Conservation (phyloP, 2,113 vertebrate species). For the Symphodus melops region DNA sequence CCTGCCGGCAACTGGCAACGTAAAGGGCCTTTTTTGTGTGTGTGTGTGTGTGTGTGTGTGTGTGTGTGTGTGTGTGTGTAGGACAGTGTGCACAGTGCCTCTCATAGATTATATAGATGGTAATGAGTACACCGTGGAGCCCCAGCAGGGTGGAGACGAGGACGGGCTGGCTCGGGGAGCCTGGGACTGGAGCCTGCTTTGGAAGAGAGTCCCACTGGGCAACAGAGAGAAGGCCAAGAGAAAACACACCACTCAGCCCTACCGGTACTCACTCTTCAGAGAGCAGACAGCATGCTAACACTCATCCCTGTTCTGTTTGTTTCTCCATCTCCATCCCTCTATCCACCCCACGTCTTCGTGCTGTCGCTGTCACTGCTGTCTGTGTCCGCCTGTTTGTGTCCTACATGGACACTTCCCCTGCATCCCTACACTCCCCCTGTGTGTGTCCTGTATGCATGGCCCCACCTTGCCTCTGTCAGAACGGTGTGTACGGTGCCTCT, state of each 20-base stretch:
- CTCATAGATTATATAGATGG: slow-evolving; percentile 99
- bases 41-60: slow-evolving; percentile 38
- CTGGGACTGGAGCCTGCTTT: slow-evolving; percentile 99
- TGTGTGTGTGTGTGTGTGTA: slow-evolving; percentile 83
- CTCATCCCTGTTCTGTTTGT: slow-evolving; percentile 76
- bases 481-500: slow-evolving; percentile 97
- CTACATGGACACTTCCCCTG: slow-evolving; percentile 9
- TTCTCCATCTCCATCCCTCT: slow-evolving; percentile 75
- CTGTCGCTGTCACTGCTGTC: slow-evolving; percentile 32
- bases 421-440: slow-evolving; percentile 36
- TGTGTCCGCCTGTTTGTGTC: slow-evolving; percentile 24
- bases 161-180: slow-evolving; percentile 97
- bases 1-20: background rate
- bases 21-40: background rate
- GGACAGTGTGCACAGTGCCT: slow-evolving; percentile 98
- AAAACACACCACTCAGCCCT: slow-evolving; percentile 94
- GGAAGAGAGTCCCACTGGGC: slow-evolving; percentile 96
- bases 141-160: slow-evolving; percentile 98
- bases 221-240: slow-evolving; percentile 95
- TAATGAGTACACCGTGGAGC: slow-evolving; percentile 97
- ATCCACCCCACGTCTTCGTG: slow-evolving; percentile 64
- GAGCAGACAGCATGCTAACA: slow-evolving; percentile 64
- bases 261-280: slow-evolving; percentile 88
- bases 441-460: slow-evolving; percentile 54
- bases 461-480: slow-evolving; percentile 84